A percentile compares a stretch with the other conserved stretches of the same genome.
phyloP scores from a whole-genome alignment of 2,797 vertebrate species.

The Gephyroberyx darwinii region DNA sequence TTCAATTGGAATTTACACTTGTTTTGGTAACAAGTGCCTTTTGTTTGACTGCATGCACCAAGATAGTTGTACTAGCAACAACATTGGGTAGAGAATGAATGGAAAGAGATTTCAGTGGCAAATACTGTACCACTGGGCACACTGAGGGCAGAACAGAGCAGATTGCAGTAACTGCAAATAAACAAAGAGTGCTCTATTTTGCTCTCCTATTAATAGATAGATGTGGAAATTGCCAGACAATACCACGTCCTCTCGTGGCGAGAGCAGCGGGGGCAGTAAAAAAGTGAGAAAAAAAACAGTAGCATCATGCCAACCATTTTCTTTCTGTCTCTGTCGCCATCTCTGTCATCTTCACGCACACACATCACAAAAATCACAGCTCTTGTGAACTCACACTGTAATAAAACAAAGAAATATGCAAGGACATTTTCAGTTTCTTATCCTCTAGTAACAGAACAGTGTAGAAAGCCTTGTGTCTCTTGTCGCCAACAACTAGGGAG shows the following conservation, averaged over 20 bases:
- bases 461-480: too few species aligned
- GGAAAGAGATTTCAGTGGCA: constrained; percentile 27
- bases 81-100: constrained; percentile 27
- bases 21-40: constrained; percentile 35
- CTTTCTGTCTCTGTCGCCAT: too few species aligned
- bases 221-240: constrained; percentile 24
- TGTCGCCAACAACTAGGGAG: too few species aligned
- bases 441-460: too few species aligned
- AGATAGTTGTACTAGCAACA: constrained; percentile 15
- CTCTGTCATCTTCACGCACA: too few species aligned
- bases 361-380: too few species aligned
- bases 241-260: not conserved
- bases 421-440: too few species aligned
- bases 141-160: constrained; percentile 1
- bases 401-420: too few species aligned
- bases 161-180: constrained; percentile 9
- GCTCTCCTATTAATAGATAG: constrained; percentile 11
- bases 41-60: not conserved
- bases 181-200: constrained; percentile 5
- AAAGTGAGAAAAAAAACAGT: too few species aligned
- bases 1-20: constrained; percentile 26
- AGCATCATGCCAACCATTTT: too few species aligned
- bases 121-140: constrained; percentile 16
- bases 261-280: not conserved
- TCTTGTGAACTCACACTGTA: too few species aligned